Percentiles rank a stretch among this genome's conserved stretches.
These are phyloP conservation scores for Dysmachus trigonus DNA, from an alignment of 2,888 invertebrate species.

Conservation along the genomic window DNA sequence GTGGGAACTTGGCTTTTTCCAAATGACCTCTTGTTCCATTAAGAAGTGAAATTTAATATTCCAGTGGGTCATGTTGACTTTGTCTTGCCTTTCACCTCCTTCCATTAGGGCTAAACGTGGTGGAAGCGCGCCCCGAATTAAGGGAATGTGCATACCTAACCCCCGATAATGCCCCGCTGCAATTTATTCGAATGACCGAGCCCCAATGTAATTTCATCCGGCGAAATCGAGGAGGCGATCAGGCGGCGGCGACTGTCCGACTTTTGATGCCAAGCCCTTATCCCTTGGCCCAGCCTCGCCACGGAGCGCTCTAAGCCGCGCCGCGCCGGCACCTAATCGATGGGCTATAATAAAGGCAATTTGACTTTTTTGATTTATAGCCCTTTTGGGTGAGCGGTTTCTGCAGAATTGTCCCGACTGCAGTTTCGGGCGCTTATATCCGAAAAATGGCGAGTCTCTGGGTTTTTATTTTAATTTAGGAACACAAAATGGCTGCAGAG, in stretches of 20 bases:
- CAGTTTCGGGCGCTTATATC: neutral
- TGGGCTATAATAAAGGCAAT: neutral
- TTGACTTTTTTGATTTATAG: neutral
- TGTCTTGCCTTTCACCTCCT: neutral
- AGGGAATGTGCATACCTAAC: constrained; percentile 2
- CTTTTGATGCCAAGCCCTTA: neutral
- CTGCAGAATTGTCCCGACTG: neutral
- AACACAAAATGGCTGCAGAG: neutral
- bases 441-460: neutral
- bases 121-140: neutral
- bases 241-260: neutral
- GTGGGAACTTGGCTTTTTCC: neutral
- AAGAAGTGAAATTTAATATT: constrained; percentile 2
- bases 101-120: constrained; percentile 4
- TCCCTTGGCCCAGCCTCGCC: neutral
- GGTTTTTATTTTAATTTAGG: neutral
- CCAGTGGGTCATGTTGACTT: neutral
- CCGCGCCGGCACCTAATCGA: neutral
- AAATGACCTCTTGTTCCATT: constrained; percentile 6
- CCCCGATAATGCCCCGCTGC: neutral
- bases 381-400: neutral
- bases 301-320: neutral
- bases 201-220: constrained; percentile 8
- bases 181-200: neutral
- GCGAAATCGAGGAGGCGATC: neutral